phyloP scores from a whole-genome alignment of 1,140 invertebrate genomes.

The Globodera rostochiensis region DNA sequence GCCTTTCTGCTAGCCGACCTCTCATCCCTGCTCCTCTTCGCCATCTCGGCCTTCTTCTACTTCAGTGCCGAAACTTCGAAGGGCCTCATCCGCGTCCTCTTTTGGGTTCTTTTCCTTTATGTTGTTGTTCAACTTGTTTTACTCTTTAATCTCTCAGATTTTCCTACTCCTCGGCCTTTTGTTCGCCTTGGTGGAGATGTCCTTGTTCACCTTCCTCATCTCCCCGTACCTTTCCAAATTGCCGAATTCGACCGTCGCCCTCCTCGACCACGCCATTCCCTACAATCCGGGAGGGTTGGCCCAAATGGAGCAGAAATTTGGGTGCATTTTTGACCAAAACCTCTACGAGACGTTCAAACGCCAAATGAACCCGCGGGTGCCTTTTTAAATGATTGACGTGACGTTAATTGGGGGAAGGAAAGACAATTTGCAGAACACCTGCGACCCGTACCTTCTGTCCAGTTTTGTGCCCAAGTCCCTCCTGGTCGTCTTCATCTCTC shows the following conservation, averaged over 20 bases:
- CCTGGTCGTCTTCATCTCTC: constrained; percentile 44
- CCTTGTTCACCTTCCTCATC: constrained; percentile 51
- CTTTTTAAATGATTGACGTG: not conserved
- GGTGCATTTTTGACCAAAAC: constrained; percentile 62
- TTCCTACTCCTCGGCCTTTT: constrained; percentile 44
- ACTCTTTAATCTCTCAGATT: constrained; percentile 30
- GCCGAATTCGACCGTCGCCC: constrained; percentile 51
- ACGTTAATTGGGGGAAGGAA: not conserved
- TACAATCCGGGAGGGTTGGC: constrained; percentile 40
- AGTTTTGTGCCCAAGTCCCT: constrained; percentile 49
- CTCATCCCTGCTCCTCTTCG: constrained; percentile 48
- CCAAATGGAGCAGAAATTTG: constrained; percentile 61
- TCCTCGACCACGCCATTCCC: constrained; percentile 60
- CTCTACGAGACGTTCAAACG: constrained; percentile 56
- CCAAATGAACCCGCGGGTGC: constrained; percentile 55
- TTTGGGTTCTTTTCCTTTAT: constrained; percentile 54
- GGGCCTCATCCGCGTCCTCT: constrained; percentile 44
- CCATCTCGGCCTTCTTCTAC: constrained; percentile 48
- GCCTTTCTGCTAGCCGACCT: constrained; percentile 53
- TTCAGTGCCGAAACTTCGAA: constrained; percentile 49
- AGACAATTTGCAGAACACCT: constrained; percentile 55
- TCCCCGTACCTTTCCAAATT: constrained; percentile 41
- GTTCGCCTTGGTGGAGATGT: constrained; percentile 49
- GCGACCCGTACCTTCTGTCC: constrained; percentile 51
- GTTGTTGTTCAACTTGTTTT: not conserved